Conservation (phyloP, 2,797 vertebrate genomes). For the Pampus argenteus region DNA sequence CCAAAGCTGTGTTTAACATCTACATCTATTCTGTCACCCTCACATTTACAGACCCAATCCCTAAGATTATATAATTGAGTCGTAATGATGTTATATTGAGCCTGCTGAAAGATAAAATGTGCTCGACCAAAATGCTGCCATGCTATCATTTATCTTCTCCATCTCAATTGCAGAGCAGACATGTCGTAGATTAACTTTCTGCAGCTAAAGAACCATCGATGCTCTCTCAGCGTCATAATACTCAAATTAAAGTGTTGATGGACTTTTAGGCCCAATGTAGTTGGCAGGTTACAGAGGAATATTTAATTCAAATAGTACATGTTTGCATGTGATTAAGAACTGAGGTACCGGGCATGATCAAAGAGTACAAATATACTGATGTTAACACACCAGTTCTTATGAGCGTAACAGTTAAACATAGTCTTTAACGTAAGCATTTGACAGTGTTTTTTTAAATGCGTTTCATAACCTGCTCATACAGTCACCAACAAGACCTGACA, state of each 20-base stretch:
- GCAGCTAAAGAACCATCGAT: neutral
- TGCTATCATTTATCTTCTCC: conserved; percentile 1
- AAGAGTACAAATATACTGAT: neutral
- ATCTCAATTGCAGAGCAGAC: neutral
- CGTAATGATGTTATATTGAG: neutral
- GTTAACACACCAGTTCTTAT: neutral
- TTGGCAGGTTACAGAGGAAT: neutral
- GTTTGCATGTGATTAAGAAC: neutral
- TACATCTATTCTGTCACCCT: neutral
- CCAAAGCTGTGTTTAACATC: neutral
- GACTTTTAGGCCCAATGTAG: neutral
- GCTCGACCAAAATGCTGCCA: neutral
- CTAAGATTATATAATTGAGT: neutral
- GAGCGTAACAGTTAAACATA: neutral
- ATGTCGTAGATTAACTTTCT: neutral
- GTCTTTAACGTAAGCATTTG: neutral
- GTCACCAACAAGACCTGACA: neutral
- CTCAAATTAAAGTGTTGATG: neutral
- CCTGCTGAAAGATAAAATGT: neutral
- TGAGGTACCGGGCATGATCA: neutral
- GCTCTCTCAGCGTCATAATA: neutral
- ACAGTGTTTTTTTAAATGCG: neutral
- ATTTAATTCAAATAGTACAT: neutral
- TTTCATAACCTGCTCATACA: neutral
- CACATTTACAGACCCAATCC: neutral